Evolutionary conservation across 2,797 vertebrate genomes (phyloP).

Genomic region (Pipistrellus pipistrellus): DNA sequence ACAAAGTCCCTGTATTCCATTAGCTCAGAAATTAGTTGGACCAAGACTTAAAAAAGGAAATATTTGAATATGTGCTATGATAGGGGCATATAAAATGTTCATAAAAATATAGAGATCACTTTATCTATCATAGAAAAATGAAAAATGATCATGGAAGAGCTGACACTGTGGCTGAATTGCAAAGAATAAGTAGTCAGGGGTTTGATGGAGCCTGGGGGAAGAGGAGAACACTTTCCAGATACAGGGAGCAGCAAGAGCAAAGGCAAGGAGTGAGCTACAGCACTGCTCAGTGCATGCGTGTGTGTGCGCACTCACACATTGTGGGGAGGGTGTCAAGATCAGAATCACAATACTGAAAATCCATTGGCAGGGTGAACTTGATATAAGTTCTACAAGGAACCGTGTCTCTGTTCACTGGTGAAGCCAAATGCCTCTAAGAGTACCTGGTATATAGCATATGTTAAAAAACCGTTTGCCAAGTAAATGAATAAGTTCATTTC

Average conservation of each 20-base stretch:
- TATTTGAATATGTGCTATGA: neutral
- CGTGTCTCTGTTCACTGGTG: neutral
- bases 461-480: neutral
- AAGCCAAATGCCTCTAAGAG: neutral
- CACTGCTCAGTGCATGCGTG: neutral
- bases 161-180: neutral
- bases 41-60: neutral
- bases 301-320: fast-evolving
- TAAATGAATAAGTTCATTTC: constrained; percentile 21
- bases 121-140: neutral
- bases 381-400: neutral
- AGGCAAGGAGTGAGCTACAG: neutral
- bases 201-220: neutral
- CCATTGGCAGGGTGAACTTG: neutral
- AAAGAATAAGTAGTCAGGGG: neutral
- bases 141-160: neutral
- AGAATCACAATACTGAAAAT: neutral
- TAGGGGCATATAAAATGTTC: neutral
- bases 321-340: neutral
- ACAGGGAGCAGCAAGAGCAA: neutral
- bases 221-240: neutral
- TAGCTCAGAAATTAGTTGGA: neutral
- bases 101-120: neutral
- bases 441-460: neutral
- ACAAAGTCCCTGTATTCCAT: neutral